Conservation (phyloP, 2,888 invertebrate genomes). For the Drosophila quinaria region DNA sequence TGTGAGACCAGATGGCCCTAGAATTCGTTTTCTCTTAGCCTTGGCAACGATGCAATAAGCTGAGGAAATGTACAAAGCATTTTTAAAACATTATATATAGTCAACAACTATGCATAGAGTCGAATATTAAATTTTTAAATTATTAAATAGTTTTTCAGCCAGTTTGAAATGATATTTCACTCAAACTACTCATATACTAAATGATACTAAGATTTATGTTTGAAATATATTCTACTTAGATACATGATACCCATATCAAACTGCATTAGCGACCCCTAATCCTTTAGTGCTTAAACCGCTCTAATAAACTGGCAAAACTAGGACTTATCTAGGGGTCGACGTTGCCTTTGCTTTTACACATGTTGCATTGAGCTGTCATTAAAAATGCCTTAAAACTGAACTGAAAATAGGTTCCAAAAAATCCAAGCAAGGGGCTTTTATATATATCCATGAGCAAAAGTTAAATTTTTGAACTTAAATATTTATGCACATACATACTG, state of each 20-base stretch:
- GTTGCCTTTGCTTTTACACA: constrained; percentile 1
- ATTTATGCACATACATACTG: constrained; percentile 37
- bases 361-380: constrained; percentile 35
- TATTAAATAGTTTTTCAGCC: background rate
- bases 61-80: constrained; percentile 21
- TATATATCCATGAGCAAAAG: constrained; percentile 12
- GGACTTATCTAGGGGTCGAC: constrained; percentile 13
- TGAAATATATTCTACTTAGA: background rate
- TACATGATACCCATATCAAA: constrained; percentile 12
- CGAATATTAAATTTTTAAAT: too few species aligned
- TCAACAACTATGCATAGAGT: too few species aligned
- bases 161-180: background rate
- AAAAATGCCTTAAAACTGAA: constrained; percentile 25
- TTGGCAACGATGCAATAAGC: constrained; percentile 29
- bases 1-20: constrained; percentile 10
- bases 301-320: constrained; percentile 11
- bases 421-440: constrained; percentile 13
- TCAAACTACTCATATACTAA: background rate
- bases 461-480: constrained; percentile 40
- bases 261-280: background rate
- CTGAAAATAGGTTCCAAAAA: constrained; percentile 6
- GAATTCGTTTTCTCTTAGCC: constrained; percentile 38
- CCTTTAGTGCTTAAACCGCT: background rate
- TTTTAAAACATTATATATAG: too few species aligned
- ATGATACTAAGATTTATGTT: too few species aligned